Conservation (phyloP, 2,113 vertebrate genomes). For the Hippocampus zosterae region DNA sequence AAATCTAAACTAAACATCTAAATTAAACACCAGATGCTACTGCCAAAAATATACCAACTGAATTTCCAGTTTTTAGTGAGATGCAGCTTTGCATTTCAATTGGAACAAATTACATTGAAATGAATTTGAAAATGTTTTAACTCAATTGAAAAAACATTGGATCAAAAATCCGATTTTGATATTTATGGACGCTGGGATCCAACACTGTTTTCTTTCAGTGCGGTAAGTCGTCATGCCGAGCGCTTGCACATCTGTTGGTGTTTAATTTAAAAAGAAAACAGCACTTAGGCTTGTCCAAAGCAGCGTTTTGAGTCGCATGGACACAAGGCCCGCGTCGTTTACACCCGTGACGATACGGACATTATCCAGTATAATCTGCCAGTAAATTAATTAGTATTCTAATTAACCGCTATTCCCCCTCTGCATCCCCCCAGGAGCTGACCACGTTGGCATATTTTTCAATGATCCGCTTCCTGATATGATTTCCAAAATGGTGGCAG, state of each 20-base stretch:
- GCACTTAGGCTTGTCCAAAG: conserved; percentile 46
- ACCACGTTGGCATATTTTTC: conserved; percentile 23
- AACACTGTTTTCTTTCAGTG: conserved; percentile 35
- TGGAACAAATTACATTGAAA: neutral
- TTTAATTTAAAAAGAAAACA: conserved; percentile 59
- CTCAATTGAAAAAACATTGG: neutral
- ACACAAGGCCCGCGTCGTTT: conserved; percentile 32
- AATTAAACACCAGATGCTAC: neutral
- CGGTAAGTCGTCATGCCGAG: conserved; percentile 48
- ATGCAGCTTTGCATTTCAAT: neutral
- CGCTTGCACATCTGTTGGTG: conserved; percentile 54
- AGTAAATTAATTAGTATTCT: conserved; percentile 71
- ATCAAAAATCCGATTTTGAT: neutral
- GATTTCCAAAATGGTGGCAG: neutral
- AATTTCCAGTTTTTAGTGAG: neutral
- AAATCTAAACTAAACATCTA: too few species aligned
- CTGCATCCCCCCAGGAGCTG: conserved; percentile 44
- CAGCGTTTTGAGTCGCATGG: conserved; percentile 32
- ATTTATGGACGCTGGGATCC: neutral
- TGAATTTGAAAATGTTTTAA: neutral
- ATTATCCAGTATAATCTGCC: conserved; percentile 70
- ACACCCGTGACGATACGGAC: conserved; percentile 59
- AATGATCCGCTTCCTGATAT: neutral
- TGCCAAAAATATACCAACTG: too few species aligned
- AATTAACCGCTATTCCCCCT: conserved; percentile 48